Base-by-base conservation (phyloP, 2,797 vertebrate genomes). In the Natrix natrix region DNA sequence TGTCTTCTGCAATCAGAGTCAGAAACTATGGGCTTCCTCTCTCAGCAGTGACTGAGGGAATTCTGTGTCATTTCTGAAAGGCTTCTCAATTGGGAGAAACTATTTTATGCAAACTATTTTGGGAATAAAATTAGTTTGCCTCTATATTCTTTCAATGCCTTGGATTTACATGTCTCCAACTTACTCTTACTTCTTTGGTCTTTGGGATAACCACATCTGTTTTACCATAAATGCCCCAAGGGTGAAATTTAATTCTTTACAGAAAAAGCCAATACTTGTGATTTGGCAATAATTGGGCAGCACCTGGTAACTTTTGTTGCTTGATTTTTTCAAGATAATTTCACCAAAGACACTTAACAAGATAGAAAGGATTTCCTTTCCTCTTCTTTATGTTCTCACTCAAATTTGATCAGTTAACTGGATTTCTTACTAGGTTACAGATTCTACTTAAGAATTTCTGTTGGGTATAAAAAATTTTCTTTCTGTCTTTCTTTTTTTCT, bases 381-480 rank as follows among this genome's bases (percentile, higher is more conserved):
- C 14, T 28, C 22, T 52, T 83, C 69, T 92, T 96, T 94, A 78
- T 63, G 66, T 88, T 26, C 93, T 92, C 52, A 93, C n/a, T 43
- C 78, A 93, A 43, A 60, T 91, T 93, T 55, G 89, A 63, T 94
- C 87, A 91, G 55, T 94, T 1, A 52, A 52, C 28, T 91, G 8
- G 1, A 93, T 95, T 93, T 95, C 28, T 48, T 59, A 26, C 1
- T 87, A 93, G 93, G 13, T 86, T 92, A 17, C 5, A 74, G 56
- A 10, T 87, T 52, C 87, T 69, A 87, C 43, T 92, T 93, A 61
- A 91, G 59, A 93, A 94, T 91, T 94, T 55, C 92, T 94, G 95
- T 55, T 74, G 3, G 95, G 91, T 89, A 28, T 92, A 93, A 52
- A 59, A 89, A 12, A 12, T 6, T 16, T 32, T 32, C 4, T 69